Base-by-base conservation (phyloP, 2,797 vertebrate species). In the Merluccius polli region DNA sequence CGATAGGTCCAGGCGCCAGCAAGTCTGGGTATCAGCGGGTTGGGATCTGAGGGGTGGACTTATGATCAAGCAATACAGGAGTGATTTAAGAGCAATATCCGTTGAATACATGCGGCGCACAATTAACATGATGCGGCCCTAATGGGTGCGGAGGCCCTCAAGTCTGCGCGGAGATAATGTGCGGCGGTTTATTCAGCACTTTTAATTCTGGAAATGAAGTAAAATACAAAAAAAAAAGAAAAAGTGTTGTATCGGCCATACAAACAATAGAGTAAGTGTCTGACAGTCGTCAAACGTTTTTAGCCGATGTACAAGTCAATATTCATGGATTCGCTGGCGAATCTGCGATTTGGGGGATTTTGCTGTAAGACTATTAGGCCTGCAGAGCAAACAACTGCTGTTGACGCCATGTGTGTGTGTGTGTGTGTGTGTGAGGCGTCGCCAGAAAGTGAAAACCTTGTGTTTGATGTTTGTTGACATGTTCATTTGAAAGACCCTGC, bases 1-100 rank as follows among this genome's bases (percentile, higher is more conserved):
- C 81, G 76, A 79, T 82, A 84, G 78, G 86, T 85, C 73, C 81
- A 36, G 94, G 95, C 94, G 95, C 95, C 95, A 76, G 30, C 13
- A 76, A 85, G 95, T 96, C 96, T 96, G 93, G 89, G 86, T 87
- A 84, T 90, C 87, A 87, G 83, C 48, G 75, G 85, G 75, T 74
- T 85, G 91, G 36, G 76, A 89, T 70, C 35, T 84, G 82, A 44
- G 36, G 11, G 13, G 67, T 15, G 31, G 29, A 69, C 31, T 32
- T 30, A 69, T 30, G 71, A 65, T 65, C 59, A 27, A n/a, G n/a
- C 59, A 59, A 9, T 9, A 38, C 12, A 65, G 10, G 59, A 27
- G 59, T 24, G 24, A 63, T 24, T 63, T 59, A 10, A 38, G n/a
- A 65, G 59, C 59, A 65, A 27, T 27, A 65, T 65, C 24, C 59